phyloP scores from a whole-genome alignment of 1,140 invertebrate species.

The Achroia grisella region DNA sequence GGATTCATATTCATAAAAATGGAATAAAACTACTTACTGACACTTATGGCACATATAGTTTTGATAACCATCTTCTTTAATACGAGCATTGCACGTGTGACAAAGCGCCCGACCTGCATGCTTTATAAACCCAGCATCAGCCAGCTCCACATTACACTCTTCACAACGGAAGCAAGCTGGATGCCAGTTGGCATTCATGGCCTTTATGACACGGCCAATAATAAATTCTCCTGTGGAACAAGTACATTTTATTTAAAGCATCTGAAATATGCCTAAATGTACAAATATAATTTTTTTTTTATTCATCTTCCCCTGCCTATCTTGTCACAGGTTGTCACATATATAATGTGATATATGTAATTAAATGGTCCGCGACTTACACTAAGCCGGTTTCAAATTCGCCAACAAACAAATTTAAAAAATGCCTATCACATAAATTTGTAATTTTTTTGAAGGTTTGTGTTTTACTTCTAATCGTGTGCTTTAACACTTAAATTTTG shows the following conservation, averaged over 20 bases:
- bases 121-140: slow-evolving; percentile 98
- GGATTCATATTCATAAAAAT: neutral
- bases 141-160: slow-evolving; percentile 91
- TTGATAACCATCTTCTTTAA: slow-evolving; percentile 95
- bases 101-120: slow-evolving; percentile 95
- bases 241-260: neutral
- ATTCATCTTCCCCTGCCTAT: no score
- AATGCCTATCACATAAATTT: no score
- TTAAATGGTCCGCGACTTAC: no score
- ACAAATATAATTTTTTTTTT: no score
- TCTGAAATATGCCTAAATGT: no score
- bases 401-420: no score
- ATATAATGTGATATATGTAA: no score
- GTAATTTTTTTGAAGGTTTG: no score
- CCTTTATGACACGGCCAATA: slow-evolving; percentile 98
- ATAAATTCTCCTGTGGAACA: slow-evolving; percentile 88
- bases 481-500: no score
- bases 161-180: slow-evolving; percentile 98
- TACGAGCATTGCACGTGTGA: slow-evolving; percentile 96
- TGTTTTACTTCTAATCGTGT: no score
- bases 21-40: slow-evolving; percentile 83
- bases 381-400: no score
- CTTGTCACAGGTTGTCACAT: no score
- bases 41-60: slow-evolving; percentile 99
- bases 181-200: slow-evolving; percentile 99